Evolutionary conservation across 2,113 vertebrate genomes (phyloP).

Genomic region (Casuarius casuarius): DNA sequence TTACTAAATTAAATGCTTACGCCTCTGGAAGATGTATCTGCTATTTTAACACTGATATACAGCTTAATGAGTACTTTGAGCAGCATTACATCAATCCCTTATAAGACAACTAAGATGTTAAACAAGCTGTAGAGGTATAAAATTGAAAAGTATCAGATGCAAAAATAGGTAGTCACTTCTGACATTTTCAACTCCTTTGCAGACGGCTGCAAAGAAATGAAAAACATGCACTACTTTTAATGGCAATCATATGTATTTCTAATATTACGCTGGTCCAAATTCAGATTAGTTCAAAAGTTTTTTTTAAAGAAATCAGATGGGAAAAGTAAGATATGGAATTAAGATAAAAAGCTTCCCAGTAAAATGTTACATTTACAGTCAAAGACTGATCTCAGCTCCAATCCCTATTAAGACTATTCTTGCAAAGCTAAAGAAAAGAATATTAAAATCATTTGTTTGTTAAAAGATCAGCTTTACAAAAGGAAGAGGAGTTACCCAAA

Average conservation of each 20-base stretch:
- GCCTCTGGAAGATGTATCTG: not conserved
- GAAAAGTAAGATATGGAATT: not conserved
- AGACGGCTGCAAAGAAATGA: not conserved
- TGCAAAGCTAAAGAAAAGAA: not conserved
- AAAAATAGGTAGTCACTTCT: not conserved
- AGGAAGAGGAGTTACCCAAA: not conserved
- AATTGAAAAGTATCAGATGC: not conserved
- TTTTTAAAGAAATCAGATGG: not conserved
- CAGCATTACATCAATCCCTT: not conserved
- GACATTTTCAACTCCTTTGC: not conserved
- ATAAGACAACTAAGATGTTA: not conserved
- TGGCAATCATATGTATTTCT: not conserved
- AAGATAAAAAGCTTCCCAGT: not conserved
- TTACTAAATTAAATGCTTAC: not conserved
- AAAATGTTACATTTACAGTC: not conserved
- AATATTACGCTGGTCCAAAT: not conserved
- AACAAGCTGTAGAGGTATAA: not conserved
- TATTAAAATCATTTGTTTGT: not conserved
- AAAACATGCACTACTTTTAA: not conserved
- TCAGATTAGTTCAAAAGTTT: not conserved
- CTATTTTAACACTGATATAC: not conserved
- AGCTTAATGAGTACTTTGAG: not conserved
- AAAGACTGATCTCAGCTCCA: not conserved
- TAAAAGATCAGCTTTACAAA: not conserved
- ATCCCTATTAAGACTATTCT: not conserved